Evolutionary conservation across 1,140 invertebrate species (phyloP).

Genomic region (Bombus turneri): DNA sequence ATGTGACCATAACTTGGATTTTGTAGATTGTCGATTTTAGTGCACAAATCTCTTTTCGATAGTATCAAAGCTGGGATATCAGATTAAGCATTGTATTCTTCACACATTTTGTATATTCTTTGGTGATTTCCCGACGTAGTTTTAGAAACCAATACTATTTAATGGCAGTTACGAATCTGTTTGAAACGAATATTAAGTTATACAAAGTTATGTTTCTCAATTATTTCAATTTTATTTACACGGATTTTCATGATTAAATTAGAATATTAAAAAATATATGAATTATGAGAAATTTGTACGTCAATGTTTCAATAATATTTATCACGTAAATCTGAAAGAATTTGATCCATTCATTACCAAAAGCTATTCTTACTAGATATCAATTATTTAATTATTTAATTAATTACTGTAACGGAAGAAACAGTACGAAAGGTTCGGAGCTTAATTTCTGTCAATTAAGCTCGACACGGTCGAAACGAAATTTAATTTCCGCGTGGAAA

Average conservation of each 20-base stretch:
- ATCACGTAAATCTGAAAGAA: background rate
- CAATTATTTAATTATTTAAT: background rate
- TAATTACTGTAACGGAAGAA: conserved; percentile 33
- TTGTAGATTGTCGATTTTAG: too few species aligned
- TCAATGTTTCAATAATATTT: background rate
- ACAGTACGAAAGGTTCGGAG: background rate
- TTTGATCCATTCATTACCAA: too few species aligned
- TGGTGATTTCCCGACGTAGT: too few species aligned
- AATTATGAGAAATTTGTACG: background rate
- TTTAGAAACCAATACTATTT: too few species aligned
- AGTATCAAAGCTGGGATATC: too few species aligned
- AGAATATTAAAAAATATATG: background rate
- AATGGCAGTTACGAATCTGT: fast-evolving
- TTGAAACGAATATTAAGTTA: too few species aligned
- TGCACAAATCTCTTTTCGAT: too few species aligned
- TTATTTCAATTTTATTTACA: background rate
- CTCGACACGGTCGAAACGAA: background rate
- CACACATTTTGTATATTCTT: too few species aligned
- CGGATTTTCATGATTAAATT: background rate
- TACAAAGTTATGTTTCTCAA: too few species aligned
- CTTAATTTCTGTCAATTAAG: conserved; percentile 35
- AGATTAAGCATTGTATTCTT: too few species aligned
- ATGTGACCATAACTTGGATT: too few species aligned
- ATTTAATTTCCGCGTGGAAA: conserved; percentile 15
- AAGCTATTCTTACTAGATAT: background rate